Percentiles rank a stretch among this genome's conserved stretches.
These are phyloP conservation scores for Falcunculus frontatus DNA, from an alignment of 2,113 vertebrate species.

Conservation along the genomic window DNA sequence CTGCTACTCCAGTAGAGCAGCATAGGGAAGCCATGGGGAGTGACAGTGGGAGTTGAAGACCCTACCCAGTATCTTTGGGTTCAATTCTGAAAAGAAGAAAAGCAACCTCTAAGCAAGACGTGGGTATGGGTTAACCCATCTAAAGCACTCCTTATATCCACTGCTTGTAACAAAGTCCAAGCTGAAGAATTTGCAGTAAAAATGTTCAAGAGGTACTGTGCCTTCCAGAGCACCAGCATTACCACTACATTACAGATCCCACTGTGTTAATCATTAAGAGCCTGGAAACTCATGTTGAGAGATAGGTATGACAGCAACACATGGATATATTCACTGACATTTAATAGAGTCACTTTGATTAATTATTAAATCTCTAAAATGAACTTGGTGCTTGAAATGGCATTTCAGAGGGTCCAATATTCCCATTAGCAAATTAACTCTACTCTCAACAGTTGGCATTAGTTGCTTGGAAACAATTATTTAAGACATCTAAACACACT, in stretches of 20 bases:
- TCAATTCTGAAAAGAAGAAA: neutral
- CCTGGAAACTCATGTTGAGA: neutral
- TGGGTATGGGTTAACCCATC: neutral
- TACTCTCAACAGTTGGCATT: neutral
- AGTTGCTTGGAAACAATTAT: slow-evolving; percentile 32
- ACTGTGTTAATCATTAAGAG: neutral
- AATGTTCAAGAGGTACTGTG: neutral
- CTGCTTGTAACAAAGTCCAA: neutral
- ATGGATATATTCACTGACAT: neutral
- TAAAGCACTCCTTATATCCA: neutral
- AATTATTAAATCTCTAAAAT: slow-evolving; percentile 54
- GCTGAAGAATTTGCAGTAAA: neutral
- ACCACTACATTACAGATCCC: neutral
- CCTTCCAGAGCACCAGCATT: neutral
- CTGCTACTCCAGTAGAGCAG: neutral
- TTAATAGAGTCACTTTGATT: slow-evolving; percentile 51
- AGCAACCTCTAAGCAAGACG: neutral
- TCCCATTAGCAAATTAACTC: slow-evolving; percentile 56
- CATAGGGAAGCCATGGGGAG: neutral
- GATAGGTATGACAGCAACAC: neutral
- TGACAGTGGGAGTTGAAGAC: fast-evolving
- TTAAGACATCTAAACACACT: neutral
- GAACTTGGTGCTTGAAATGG: slow-evolving; percentile 18
- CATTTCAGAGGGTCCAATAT: slow-evolving; percentile 31
- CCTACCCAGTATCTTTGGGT: neutral